phyloP scores from a whole-genome alignment of 2,888 invertebrate species.

The Melinopterus prodromus region DNA sequence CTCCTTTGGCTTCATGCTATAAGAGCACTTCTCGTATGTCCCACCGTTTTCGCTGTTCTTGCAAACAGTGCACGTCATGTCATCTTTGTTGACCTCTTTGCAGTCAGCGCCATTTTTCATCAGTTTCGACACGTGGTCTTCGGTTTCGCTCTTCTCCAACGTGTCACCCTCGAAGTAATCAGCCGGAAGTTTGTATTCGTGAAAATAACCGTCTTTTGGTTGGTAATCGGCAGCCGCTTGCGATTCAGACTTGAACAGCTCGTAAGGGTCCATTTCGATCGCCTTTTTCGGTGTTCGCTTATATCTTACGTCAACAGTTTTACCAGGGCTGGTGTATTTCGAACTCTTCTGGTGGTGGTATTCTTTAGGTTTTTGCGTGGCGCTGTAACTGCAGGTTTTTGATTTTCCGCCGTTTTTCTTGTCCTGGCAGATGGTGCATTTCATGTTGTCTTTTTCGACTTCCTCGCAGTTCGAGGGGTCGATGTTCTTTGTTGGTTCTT shows the following conservation, averaged over 20 bases:
- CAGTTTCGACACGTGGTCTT: constrained; percentile 69
- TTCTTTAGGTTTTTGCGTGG: constrained; percentile 60
- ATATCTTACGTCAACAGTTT: constrained; percentile 56
- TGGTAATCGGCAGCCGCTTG: constrained; percentile 61
- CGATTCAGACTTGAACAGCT: constrained; percentile 61
- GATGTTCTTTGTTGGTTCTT: not conserved
- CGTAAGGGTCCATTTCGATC: constrained; percentile 63
- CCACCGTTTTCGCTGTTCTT: constrained; percentile 78
- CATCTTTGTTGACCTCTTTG: constrained; percentile 69
- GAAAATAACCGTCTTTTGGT: constrained; percentile 57
- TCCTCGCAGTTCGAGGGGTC: constrained; percentile 67
- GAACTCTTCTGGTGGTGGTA: constrained; percentile 56
- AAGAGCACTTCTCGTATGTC: constrained; percentile 82
- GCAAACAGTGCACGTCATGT: constrained; percentile 77
- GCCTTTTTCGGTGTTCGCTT: constrained; percentile 57
- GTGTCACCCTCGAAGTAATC: constrained; percentile 66
- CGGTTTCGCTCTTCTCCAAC: constrained; percentile 68
- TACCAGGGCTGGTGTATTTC: constrained; percentile 51
- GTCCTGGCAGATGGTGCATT: constrained; percentile 66
- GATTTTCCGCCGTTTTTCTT: constrained; percentile 64
- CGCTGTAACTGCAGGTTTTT: constrained; percentile 67
- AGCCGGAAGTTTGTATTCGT: constrained; percentile 61
- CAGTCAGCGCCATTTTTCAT: constrained; percentile 70
- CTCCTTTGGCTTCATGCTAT: constrained; percentile 76
- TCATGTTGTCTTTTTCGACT: constrained; percentile 64